phyloP scores from a whole-genome alignment of 2,113 vertebrate genomes.

The Halcyon malimbica region DNA sequence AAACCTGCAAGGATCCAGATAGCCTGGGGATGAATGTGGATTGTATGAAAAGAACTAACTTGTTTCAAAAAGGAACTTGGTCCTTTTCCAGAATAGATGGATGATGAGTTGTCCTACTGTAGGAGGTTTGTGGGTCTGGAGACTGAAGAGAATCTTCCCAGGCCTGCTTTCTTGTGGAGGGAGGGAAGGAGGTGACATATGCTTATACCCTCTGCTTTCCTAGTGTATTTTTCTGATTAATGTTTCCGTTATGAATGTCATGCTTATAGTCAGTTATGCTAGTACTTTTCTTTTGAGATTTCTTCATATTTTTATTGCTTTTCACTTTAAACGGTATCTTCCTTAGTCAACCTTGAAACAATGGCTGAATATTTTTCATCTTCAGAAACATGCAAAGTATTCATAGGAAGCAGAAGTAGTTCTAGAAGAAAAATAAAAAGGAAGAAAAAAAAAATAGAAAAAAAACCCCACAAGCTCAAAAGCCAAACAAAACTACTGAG shows the following conservation, averaged over 20 bases:
- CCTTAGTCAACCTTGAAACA: background rate
- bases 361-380: background rate
- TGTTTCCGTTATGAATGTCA: background rate
- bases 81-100: background rate
- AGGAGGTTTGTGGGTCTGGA: background rate
- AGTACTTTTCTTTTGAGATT: background rate
- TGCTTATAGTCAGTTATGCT: background rate
- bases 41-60: background rate
- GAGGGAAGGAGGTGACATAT: background rate
- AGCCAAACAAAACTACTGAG: background rate
- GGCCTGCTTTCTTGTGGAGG: background rate
- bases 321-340: background rate
- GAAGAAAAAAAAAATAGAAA: rapidly evolving
- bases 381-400: background rate
- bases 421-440: background rate
- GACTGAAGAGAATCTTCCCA: background rate
- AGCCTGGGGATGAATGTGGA: background rate
- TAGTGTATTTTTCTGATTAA: background rate
- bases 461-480: background rate
- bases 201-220: background rate
- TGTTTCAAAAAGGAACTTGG: background rate
- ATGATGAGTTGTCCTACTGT: background rate
- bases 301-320: background rate
- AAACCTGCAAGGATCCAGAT: background rate
- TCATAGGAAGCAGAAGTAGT: background rate